phyloP scores from a whole-genome alignment of 2,113 vertebrate genomes.

The Upupa epops region DNA sequence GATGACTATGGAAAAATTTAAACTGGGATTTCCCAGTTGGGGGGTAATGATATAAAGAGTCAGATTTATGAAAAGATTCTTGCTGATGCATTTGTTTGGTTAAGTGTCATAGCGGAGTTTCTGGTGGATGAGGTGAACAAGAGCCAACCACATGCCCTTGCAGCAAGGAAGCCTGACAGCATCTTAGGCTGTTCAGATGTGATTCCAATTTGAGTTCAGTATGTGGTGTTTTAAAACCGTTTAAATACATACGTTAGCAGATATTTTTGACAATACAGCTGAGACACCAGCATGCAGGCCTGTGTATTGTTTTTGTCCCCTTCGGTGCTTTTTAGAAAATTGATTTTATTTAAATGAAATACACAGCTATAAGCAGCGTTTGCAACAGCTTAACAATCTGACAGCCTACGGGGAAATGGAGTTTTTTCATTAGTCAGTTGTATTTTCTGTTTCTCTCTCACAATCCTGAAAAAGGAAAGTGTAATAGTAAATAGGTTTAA shows the following conservation, averaged over 20 bases:
- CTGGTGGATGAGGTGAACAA: neutral
- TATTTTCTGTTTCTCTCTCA: neutral
- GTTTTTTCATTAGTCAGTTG: neutral
- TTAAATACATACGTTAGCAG: neutral
- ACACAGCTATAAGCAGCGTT: conserved; percentile 3
- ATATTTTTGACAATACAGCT: neutral
- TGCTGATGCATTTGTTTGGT: neutral
- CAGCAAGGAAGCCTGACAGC: neutral
- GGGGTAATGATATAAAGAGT: neutral
- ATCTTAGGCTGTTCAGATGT: neutral
- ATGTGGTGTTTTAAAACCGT: neutral
- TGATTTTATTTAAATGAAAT: neutral
- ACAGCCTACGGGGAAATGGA: neutral
- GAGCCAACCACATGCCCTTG: neutral
- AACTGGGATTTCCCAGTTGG: neutral
- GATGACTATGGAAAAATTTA: neutral
- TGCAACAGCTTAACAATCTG: neutral
- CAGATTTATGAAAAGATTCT: neutral
- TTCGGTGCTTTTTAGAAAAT: neutral
- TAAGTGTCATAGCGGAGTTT: neutral
- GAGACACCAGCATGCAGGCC: neutral
- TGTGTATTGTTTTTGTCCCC: neutral
- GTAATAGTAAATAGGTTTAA: neutral
- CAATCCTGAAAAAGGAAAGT: neutral
- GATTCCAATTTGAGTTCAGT: neutral